phyloP scores from a whole-genome alignment of 2,113 vertebrate species.

The Panthera tigris region DNA sequence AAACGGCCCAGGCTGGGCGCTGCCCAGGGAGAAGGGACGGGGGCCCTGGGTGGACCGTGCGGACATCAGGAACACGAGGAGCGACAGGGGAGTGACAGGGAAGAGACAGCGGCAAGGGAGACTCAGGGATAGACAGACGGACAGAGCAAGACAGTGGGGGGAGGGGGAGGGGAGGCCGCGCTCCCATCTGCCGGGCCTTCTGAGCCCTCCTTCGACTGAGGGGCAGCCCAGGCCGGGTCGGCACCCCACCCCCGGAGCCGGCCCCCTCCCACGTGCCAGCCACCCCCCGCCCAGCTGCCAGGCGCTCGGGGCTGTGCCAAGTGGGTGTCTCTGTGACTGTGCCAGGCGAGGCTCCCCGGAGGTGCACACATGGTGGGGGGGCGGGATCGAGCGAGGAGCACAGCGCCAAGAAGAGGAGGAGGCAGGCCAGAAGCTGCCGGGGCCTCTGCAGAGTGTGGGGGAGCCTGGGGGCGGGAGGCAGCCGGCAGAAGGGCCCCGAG shows the following conservation, averaged over 20 bases:
- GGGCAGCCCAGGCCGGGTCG: neutral
- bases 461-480: neutral
- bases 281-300: conserved; percentile 38
- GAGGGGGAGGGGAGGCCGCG: neutral
- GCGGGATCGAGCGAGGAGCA: neutral
- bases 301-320: neutral
- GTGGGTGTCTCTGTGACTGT: neutral
- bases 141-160: neutral
- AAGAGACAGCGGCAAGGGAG: neutral
- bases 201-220: neutral
- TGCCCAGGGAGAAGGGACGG: neutral
- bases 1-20: neutral
- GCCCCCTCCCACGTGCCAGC: neutral
- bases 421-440: neutral
- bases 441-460: neutral
- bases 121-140: neutral
- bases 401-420: no score
- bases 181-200: neutral
- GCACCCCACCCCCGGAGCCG: neutral
- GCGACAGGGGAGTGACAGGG: neutral
- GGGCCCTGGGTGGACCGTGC: rapidly evolving
- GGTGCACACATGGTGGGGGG: neutral
- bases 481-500: neutral
- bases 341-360: neutral
- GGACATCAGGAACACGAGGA: rapidly evolving